Percentiles rank a stretch among this genome's conserved stretches.
Conservation (phyloP, 1,140 invertebrate species). For the Drosophila prosaltans region DNA sequence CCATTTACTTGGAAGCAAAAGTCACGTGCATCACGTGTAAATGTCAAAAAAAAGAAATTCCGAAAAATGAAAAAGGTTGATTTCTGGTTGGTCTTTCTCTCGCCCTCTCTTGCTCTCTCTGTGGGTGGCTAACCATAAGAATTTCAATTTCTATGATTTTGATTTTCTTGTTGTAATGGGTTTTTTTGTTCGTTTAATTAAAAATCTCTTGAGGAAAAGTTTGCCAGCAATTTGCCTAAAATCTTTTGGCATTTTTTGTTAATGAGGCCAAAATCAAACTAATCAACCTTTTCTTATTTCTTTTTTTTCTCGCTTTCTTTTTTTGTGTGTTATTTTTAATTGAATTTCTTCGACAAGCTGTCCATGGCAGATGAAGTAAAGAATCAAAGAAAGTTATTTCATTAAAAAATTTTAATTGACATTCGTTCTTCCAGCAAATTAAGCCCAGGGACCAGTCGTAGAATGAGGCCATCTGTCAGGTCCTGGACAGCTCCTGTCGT, state of each 20-base stretch:
- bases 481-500: constrained; percentile 52
- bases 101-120: neutral
- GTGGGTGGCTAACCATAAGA: neutral
- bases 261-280: constrained; percentile 77
- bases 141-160: constrained; percentile 14
- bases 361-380: constrained; percentile 14
- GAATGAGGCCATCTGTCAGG: constrained; percentile 65
- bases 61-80: constrained; percentile 10
- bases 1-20: constrained; percentile 34
- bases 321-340: constrained; percentile 49
- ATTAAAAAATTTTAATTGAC: constrained; percentile 83
- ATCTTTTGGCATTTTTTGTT: constrained; percentile 33
- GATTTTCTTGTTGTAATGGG: constrained; percentile 27
- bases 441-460: constrained; percentile 54
- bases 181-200: constrained; percentile 3
- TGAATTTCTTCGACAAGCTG: constrained; percentile 62
- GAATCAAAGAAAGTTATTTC: constrained; percentile 82
- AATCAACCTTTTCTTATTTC: constrained; percentile 65
- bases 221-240: constrained; percentile 9
- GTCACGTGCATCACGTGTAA: constrained; percentile 54
- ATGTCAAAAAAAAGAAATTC: constrained; percentile 30
- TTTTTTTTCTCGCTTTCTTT: neutral
- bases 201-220: neutral
- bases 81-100: neutral
- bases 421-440: constrained; percentile 79